A percentile compares a stretch with the other conserved stretches of the same genome.
These are phyloP conservation scores for Scolopax bukidnonensis DNA, from an alignment of 2,797 vertebrate species.

Conservation along the genomic window DNA sequence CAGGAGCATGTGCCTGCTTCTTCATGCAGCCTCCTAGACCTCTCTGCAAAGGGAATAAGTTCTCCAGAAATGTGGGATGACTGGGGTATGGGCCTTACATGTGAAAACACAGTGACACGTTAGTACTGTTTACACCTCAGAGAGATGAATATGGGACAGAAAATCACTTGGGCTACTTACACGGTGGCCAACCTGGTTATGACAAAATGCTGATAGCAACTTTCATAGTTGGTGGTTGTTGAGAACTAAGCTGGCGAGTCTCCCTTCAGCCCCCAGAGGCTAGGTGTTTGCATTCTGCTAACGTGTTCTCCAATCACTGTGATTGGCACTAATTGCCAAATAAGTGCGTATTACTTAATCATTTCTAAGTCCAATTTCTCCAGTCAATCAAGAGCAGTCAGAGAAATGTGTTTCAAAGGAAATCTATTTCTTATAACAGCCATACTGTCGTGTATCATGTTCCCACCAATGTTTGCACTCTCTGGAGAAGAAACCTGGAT, in stretches of 20 bases:
- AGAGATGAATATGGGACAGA: neutral
- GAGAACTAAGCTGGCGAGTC: neutral
- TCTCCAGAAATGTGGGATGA: neutral
- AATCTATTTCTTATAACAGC: neutral
- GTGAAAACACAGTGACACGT: neutral
- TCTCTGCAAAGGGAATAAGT: neutral
- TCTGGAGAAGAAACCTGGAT: neutral
- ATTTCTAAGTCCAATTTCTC: neutral
- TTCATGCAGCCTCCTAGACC: neutral
- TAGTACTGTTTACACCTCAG: neutral
- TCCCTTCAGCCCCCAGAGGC: neutral
- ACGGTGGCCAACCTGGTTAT: neutral
- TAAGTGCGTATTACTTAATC: neutral
- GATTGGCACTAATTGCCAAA: neutral
- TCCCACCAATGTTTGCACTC: neutral
- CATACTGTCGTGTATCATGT: neutral
- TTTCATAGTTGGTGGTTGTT: neutral
- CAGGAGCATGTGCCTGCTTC: neutral
- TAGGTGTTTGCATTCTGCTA: neutral
- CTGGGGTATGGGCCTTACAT: fast-evolving
- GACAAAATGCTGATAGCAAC: neutral
- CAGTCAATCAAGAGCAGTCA: neutral
- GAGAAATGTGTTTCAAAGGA: neutral
- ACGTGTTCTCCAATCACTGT: neutral
- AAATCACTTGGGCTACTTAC: neutral